These are phyloP conservation scores for Cyprinodon brontotheroides DNA, from an alignment of 2,113 vertebrate species.

Conservation along the genomic window DNA sequence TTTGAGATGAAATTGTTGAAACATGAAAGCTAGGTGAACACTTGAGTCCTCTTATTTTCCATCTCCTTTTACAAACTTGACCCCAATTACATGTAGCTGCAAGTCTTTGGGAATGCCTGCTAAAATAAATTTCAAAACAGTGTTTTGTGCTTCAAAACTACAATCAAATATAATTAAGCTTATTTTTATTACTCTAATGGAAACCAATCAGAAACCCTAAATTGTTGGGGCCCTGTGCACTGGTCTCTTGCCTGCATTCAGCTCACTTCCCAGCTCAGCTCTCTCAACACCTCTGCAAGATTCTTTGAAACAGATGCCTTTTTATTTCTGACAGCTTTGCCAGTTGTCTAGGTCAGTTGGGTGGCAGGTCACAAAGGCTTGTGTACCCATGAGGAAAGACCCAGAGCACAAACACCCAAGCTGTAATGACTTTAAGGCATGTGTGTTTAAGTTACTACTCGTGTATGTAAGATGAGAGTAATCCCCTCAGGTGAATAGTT, in stretches of 20 bases:
- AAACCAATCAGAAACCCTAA: slow-evolving; percentile 68
- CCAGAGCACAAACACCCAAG: slow-evolving; percentile 7
- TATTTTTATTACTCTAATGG: slow-evolving; percentile 65
- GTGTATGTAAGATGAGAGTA: slow-evolving; percentile 78
- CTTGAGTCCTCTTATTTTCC: slow-evolving; percentile 18
- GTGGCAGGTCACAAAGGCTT: slow-evolving; percentile 65
- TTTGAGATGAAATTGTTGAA: not conserved
- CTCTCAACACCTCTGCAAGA: slow-evolving; percentile 58
- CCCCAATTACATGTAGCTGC: slow-evolving; percentile 42
- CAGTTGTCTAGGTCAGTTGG: slow-evolving; percentile 62
- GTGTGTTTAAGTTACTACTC: slow-evolving; percentile 76
- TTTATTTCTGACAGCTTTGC: slow-evolving; percentile 65
- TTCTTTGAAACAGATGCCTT: slow-evolving; percentile 68
- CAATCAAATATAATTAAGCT: slow-evolving; percentile 71
- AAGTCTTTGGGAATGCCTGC: slow-evolving; percentile 46
- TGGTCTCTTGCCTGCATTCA: slow-evolving; percentile 48
- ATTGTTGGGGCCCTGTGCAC: slow-evolving; percentile 31
- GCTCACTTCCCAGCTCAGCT: slow-evolving; percentile 57
- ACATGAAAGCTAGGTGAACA: not conserved
- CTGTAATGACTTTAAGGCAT: slow-evolving; percentile 55
- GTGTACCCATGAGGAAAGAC: slow-evolving; percentile 45
- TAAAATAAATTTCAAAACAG: slow-evolving; percentile 54
- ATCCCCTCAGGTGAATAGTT: slow-evolving; percentile 79
- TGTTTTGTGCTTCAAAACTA: slow-evolving; percentile 71
- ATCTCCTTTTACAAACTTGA: slow-evolving; percentile 24